Percentiles rank a stretch among this genome's conserved stretches.
phyloP scores from a whole-genome alignment of 2,797 vertebrate species.

The Poeciliopsis paucimaculata region DNA sequence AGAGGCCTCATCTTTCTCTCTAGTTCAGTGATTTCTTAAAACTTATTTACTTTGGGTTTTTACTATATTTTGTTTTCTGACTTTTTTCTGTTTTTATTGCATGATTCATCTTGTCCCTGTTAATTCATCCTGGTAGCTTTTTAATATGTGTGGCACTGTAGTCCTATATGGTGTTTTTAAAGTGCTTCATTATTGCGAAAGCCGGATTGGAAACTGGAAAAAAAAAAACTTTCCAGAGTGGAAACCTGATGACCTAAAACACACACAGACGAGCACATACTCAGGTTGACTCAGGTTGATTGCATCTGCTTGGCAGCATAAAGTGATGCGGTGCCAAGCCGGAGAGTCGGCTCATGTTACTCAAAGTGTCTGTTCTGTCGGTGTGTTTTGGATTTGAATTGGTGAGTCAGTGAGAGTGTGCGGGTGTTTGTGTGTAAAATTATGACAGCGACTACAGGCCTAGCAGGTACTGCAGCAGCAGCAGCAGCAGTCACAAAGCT shows the following conservation, averaged over 20 bases:
- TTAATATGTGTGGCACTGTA: neutral
- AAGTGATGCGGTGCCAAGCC: slow-evolving; percentile 43
- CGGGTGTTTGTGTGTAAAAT: slow-evolving; percentile 68
- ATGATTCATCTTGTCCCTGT: neutral
- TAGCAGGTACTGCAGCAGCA: slow-evolving; percentile 76
- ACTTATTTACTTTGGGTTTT: neutral
- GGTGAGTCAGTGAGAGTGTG: slow-evolving; percentile 45
- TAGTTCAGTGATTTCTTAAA: neutral
- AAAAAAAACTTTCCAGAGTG: slow-evolving; percentile 6
- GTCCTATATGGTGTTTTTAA: neutral
- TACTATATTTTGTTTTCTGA: neutral
- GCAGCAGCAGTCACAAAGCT: slow-evolving; percentile 66
- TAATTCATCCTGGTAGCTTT: neutral
- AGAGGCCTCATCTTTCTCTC: neutral
- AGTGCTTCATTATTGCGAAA: neutral
- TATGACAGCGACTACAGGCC: slow-evolving; percentile 67
- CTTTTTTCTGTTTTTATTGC: neutral
- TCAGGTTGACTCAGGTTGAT: slow-evolving; percentile 31
- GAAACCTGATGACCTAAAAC: slow-evolving; percentile 53
- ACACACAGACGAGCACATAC: slow-evolving; percentile 18
- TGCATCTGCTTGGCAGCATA: slow-evolving; percentile 43
- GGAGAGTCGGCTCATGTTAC: slow-evolving; percentile 60
- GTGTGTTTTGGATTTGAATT: slow-evolving; percentile 48
- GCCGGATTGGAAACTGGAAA: neutral
- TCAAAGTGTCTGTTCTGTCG: slow-evolving; percentile 40